Evolutionary conservation across 2,113 vertebrate genomes (phyloP).

Genomic region (Osmerus mordax): DNA sequence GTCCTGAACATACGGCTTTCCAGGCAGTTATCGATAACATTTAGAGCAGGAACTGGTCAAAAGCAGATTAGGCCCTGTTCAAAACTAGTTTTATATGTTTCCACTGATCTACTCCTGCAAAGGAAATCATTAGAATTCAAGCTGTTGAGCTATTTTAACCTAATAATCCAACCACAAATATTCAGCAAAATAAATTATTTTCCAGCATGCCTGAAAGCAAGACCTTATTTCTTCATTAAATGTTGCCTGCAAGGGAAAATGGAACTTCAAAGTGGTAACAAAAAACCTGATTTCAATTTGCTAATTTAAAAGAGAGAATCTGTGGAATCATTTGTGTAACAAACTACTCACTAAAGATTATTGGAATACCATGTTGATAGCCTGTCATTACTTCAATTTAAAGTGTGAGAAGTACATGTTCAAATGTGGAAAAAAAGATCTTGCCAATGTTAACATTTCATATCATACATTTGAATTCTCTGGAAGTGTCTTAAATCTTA

Average conservation of each 20-base stretch:
- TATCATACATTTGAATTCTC: no score
- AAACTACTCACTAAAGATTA: neutral
- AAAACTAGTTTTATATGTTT: conserved; percentile 28
- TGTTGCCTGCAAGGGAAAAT: conserved; percentile 34
- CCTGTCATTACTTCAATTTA: neutral
- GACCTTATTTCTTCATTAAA: conserved; percentile 47
- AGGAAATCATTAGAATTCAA: conserved; percentile 37
- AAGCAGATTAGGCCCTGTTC: conserved; percentile 39
- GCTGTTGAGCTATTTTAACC: conserved; percentile 37
- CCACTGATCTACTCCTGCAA: conserved; percentile 22
- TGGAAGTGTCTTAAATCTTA: no score
- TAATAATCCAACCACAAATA: conserved; percentile 36
- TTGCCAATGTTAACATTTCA: no score
- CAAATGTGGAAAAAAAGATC: no score
- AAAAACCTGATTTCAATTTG: conserved; percentile 40
- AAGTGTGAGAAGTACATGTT: no score
- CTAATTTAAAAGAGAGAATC: conserved; percentile 35
- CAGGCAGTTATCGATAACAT: conserved; percentile 35
- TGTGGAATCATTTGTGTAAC: conserved; percentile 20
- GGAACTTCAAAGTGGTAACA: conserved; percentile 44
- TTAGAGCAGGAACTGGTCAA: conserved; percentile 25
- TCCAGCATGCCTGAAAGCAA: conserved; percentile 45
- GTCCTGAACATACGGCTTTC: neutral
- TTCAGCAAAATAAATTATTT: conserved; percentile 43
- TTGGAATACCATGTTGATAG: neutral